These are phyloP conservation scores for Rhyacophila brunnea DNA, from an alignment of 1,140 invertebrate genomes.

Conservation along the genomic window DNA sequence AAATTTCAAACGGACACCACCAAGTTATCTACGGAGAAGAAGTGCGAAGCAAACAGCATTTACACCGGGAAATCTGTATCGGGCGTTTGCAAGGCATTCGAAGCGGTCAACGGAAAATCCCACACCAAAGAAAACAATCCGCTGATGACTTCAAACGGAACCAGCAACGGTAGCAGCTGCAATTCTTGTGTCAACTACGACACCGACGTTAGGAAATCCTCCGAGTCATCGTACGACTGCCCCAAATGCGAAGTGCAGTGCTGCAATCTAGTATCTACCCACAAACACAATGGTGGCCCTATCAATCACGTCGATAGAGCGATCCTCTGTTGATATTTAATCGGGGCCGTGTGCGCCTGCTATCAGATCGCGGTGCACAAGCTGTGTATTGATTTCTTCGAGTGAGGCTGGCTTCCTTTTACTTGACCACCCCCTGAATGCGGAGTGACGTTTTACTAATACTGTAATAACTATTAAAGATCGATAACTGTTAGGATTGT, in stretches of 20 bases:
- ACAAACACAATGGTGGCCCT: slow-evolving; percentile 19
- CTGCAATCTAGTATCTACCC: slow-evolving; percentile 24
- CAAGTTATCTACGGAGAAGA: slow-evolving; percentile 19
- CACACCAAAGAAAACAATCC: slow-evolving; percentile 31
- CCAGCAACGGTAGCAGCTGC: slow-evolving; percentile 4
- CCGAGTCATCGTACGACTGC: slow-evolving; percentile 22
- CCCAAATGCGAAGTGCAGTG: slow-evolving; percentile 22
- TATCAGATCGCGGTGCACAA: background rate
- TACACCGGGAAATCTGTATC: slow-evolving; percentile 21
- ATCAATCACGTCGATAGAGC: slow-evolving; percentile 32
- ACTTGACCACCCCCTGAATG: background rate
- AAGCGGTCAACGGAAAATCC: slow-evolving; percentile 21
- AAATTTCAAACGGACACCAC: slow-evolving; percentile 47
- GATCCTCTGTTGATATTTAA: slow-evolving; percentile 27
- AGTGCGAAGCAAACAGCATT: slow-evolving; percentile 18
- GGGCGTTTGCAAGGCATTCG: slow-evolving; percentile 24
- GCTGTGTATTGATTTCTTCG: background rate
- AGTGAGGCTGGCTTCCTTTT: slow-evolving; percentile 23
- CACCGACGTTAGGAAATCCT: slow-evolving; percentile 20
- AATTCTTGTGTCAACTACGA: slow-evolving; percentile 11
- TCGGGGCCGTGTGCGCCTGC: background rate
- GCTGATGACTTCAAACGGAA: slow-evolving; percentile 14
- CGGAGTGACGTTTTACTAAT: background rate
- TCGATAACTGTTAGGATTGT: background rate
- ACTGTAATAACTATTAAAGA: background rate